A percentile compares a stretch with the other conserved stretches of the same genome.
Evolutionary conservation across 2,888 invertebrate genomes (phyloP).

Genomic region (Poecilobothrus nobilitatus): DNA sequence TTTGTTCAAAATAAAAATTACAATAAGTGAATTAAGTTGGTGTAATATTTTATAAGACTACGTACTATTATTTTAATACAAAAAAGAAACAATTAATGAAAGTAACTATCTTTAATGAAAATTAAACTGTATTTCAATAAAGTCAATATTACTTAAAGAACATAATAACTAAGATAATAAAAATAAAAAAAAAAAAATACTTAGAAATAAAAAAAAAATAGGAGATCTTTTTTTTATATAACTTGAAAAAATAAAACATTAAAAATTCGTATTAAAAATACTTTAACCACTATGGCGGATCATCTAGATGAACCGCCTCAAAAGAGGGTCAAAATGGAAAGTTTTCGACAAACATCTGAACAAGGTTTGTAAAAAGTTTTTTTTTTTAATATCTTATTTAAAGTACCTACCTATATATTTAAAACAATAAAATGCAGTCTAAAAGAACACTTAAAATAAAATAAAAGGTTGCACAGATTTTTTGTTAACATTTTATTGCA

Average conservation of each 20-base stretch:
- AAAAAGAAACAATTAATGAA: neutral
- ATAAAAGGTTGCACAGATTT: too few relatives aligned
- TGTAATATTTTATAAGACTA: too few relatives aligned
- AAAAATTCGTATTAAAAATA: constrained; percentile 6
- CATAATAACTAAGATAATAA: neutral
- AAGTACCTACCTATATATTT: constrained; percentile 15
- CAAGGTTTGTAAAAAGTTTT: constrained; percentile 25
- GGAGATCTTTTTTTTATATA: neutral
- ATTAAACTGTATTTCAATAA: neutral
- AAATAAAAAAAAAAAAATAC: neutral
- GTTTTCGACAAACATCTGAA: constrained; percentile 25
- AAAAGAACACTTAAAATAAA: too few relatives aligned
- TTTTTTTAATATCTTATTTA: constrained; percentile 10
- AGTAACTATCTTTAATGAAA: neutral
- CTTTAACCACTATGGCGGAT: constrained; percentile 70
- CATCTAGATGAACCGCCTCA: constrained; percentile 93
- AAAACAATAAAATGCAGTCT: neutral
- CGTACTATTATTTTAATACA: neutral
- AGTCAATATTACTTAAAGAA: neutral
- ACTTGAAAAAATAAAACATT: constrained; percentile 23
- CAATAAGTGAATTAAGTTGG: too few relatives aligned
- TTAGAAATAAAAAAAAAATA: neutral
- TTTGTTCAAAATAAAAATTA: too few relatives aligned
- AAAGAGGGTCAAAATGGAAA: constrained; percentile 80
- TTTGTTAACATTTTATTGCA: too few relatives aligned